Evolutionary conservation across 2,797 vertebrate genomes (phyloP).

Genomic region (Loriculus beryllinus): DNA sequence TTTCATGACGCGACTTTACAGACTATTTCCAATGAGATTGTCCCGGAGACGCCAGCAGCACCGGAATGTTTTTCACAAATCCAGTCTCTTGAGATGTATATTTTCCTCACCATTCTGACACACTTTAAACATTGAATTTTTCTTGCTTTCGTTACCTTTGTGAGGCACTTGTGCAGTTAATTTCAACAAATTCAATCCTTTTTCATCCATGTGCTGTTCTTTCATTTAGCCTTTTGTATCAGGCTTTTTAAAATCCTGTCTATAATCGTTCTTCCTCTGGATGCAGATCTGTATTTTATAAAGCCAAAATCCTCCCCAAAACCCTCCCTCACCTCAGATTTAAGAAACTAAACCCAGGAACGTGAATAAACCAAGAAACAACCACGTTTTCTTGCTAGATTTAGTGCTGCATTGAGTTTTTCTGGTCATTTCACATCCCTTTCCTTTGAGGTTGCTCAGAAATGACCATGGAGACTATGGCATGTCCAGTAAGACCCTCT

Average conservation of each 20-base stretch:
- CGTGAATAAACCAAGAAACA: not conserved
- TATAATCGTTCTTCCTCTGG: not conserved
- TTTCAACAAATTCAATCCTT: not conserved
- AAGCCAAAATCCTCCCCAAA: not conserved
- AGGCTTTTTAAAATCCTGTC: not conserved
- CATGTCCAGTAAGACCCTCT: not conserved
- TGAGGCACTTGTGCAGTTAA: not conserved
- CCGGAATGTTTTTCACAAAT: slow-evolving; percentile 6
- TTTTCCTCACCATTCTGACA: slow-evolving; percentile 1
- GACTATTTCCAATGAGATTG: not conserved
- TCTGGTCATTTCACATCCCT: not conserved
- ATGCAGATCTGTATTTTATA: not conserved
- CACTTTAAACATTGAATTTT: not conserved
- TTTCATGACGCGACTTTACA: slow-evolving; percentile 17
- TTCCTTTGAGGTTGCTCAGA: not conserved
- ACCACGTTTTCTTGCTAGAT: not conserved
- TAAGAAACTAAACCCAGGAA: not conserved
- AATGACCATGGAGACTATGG: not conserved
- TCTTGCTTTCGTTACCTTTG: not conserved
- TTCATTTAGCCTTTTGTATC: not conserved
- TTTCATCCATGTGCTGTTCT: not conserved
- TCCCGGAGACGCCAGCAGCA: not conserved
- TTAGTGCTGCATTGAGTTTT: not conserved
- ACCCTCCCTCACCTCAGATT: not conserved
- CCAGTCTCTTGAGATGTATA: not conserved